These are phyloP conservation scores for Chamaea fasciata DNA, from an alignment of 2,113 vertebrate species.

Conservation along the genomic window DNA sequence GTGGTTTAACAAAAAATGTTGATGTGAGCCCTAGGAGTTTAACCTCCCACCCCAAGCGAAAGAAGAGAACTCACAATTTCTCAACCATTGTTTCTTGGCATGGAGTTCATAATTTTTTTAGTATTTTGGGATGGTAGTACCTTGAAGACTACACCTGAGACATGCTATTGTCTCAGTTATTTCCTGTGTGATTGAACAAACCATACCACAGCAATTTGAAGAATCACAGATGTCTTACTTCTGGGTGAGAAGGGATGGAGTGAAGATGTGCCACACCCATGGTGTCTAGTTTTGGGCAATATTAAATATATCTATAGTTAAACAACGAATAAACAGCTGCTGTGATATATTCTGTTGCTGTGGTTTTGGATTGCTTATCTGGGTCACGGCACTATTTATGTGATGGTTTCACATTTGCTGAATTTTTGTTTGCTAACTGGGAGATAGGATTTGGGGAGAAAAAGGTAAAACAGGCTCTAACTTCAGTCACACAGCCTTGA, in stretches of 20 bases:
- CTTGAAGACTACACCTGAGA: not conserved
- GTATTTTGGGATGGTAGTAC: not conserved
- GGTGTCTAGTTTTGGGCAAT: not conserved
- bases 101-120: not conserved
- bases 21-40: not conserved
- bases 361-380: too few relatives aligned
- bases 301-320: not conserved
- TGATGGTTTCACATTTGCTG: too few relatives aligned
- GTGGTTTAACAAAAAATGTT: not conserved
- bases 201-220: not conserved
- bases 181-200: not conserved
- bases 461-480: too few relatives aligned
- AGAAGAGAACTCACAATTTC: not conserved
- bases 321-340: not conserved
- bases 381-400: too few relatives aligned
- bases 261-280: too few relatives aligned
- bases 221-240: not conserved
- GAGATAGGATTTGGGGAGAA: too few relatives aligned
- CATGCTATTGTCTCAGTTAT: not conserved
- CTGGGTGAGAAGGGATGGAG: not conserved
- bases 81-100: not conserved
- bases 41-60: rapidly evolving
- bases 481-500: too few relatives aligned
- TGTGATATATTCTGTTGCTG: too few relatives aligned
- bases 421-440: too few relatives aligned